Base-by-base conservation (phyloP, 2,888 invertebrate species). In the Phytoseiulus persimilis region DNA sequence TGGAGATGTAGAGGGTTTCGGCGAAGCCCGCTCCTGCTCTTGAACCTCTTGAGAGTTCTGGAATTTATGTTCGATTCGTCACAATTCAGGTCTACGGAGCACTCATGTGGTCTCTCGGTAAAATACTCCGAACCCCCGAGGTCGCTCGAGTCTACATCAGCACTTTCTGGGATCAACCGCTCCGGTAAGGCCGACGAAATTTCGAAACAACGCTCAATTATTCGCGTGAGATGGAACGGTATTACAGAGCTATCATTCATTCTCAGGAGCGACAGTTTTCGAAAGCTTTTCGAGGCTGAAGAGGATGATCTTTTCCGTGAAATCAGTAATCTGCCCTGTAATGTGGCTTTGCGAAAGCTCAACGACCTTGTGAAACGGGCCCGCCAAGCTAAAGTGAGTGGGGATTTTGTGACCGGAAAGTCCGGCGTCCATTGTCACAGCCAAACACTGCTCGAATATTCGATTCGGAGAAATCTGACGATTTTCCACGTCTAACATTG, bases 101-200 rank as follows among this genome's bases (percentile, higher is more conserved):
- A 0, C 94, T 99, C 89, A 99, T 99, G 99, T 99, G 99, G 99
- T 98, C 98, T 0, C 94, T 99, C 89, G 99, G 99, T n/a, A 99
- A 99, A 93, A 98, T 98, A 90, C 93, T 99, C 91, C 97, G 97
- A 93, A 99, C 99, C 3, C 99, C 99, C 0, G 99, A 99, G 94
- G 99, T 99, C 28, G 97, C 98, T 0, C 94, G 99, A 90, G 99
- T 99, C 0, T 99, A 99, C 92, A 98, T 99, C 92, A 99, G 99
- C 32, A 98, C 98, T 6, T 99, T 99, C 94, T 99, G 99, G 99
- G 98, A 99, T 93, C 96, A 98, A 92, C 98, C 98, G 0, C 94
- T 99, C 83, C 95, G 98, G 91, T 98, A 11, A 87, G 93, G 94
- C 98, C 92, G 95, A 93, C 93, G 11, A 31, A 32, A 83, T 11